phyloP scores from a whole-genome alignment of 2,888 invertebrate genomes.

The Horisme vitalbata region DNA sequence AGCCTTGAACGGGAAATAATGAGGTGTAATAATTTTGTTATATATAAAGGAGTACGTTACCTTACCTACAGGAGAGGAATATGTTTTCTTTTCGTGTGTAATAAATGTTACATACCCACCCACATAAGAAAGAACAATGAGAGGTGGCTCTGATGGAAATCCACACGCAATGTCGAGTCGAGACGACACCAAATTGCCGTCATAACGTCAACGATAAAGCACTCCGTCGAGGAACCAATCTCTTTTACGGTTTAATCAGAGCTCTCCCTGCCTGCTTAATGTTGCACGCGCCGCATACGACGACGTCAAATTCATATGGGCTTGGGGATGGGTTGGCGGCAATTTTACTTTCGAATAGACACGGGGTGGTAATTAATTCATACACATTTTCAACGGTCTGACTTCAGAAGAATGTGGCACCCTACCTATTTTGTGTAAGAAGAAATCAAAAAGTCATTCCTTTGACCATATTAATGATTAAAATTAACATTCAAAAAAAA shows the following conservation, averaged over 20 bases:
- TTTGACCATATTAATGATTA: too few relatives aligned
- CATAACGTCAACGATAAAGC: conserved; percentile 75
- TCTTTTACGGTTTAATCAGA: conserved; percentile 80
- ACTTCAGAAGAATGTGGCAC: too few relatives aligned
- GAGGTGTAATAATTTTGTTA: conserved; percentile 2
- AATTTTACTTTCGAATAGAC: neutral
- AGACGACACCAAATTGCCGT: conserved; percentile 66
- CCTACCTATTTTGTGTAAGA: too few relatives aligned
- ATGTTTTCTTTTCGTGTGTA: conserved; percentile 15
- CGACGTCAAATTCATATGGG: conserved; percentile 53
- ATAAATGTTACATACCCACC: conserved; percentile 36
- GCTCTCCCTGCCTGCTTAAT: conserved; percentile 61
- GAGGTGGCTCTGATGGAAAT: conserved; percentile 39
- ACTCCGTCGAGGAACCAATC: conserved; percentile 74
- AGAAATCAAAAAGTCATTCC: too few relatives aligned
- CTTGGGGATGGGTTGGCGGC: conserved; percentile 30
- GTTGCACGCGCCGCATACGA: conserved; percentile 47
- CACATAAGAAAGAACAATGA: conserved; percentile 37
- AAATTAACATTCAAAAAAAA: too few relatives aligned
- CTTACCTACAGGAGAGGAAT: too few relatives aligned
- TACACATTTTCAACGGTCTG: too few relatives aligned
- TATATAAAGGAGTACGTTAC: too few relatives aligned
- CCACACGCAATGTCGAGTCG: conserved; percentile 34
- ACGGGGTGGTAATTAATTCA: too few relatives aligned
- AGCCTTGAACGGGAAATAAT: too few relatives aligned